Evolutionary conservation across 2,888 invertebrate species (phyloP), one percentile per base, ranked within the genome.

Genomic region (Idaea aversata): DNA sequence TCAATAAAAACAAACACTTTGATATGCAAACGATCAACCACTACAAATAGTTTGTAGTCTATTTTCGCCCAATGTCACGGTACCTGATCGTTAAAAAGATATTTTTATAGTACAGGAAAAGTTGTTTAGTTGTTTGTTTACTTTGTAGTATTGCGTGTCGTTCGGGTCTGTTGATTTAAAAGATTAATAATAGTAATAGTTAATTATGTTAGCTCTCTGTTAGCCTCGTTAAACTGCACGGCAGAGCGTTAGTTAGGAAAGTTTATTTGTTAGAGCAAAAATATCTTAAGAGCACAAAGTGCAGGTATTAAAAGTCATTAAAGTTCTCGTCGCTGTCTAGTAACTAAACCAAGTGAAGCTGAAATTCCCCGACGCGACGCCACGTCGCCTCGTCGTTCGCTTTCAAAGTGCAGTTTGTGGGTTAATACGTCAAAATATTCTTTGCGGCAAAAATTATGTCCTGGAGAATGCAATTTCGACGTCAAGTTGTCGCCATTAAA

Each of bases 351-450:
- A 47, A 13, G 7, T 47, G 13, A 47, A 47, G 47, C 47, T 47
- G 47, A 47, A 47, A 47, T 47, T 47, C 47, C 10, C 13, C 47
- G 47, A 47, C 10, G 47, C 47, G 47, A 47, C 47, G 10, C 47
- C 13, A 47, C 13, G 47, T 6, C 47, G 47, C 13, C 47, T 7
- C 47, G 25, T 47, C 13, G 47, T 13, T 47, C 47, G 47, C 10
- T 13, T 7, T 47, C 47, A 47, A 47, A 47, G 47, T 10, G 10
- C 47, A 47, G 0, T 47, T 47, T 47, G 47, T 47, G 47, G 47
- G 47, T 47, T 47, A 47, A 47, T 47, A 47, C 47, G 47, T 47
- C 47, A 47, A 47, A 47, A 47, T 47, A 47, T 47, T 47, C 47
- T 47, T 47, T 47, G 47, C 47, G 10, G 7, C 47, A 13, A 47